Conservation (phyloP, 2,113 vertebrate genomes). For the Alosa alosa region DNA sequence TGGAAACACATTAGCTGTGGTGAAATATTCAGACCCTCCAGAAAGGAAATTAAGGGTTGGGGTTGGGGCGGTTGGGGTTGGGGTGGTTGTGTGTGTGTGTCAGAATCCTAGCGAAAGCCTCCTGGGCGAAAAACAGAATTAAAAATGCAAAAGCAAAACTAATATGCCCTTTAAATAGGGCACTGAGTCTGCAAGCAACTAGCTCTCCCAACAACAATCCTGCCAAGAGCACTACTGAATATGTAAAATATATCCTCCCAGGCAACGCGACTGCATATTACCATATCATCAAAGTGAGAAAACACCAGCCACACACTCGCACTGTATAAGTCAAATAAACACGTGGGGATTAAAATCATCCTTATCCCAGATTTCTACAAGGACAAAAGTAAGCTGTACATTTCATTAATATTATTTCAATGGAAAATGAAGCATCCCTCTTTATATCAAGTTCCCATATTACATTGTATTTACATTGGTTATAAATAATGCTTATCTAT, state of each 20-base stretch:
- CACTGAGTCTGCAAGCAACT: slow-evolving; percentile 49
- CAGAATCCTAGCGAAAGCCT: slow-evolving; percentile 56
- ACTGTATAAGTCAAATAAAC: not conserved
- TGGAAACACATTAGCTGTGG: slow-evolving; percentile 36
- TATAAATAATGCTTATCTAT: not conserved
- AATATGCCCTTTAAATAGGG: slow-evolving; percentile 66
- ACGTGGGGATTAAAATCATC: slow-evolving; percentile 6
- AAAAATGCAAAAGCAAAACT: slow-evolving; percentile 69
- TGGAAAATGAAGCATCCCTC: not conserved
- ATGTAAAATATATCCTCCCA: slow-evolving; percentile 47
- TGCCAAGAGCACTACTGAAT: slow-evolving; percentile 42
- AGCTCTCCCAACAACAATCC: slow-evolving; percentile 37
- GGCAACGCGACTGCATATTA: not conserved
- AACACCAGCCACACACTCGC: not conserved
- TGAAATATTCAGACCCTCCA: slow-evolving; percentile 56
- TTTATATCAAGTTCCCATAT: not conserved
- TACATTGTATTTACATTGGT: not conserved
- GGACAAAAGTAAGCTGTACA: slow-evolving; percentile 11
- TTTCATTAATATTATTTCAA: not conserved
- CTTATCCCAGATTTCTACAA: not conserved
- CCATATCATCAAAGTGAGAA: slow-evolving; percentile 21
- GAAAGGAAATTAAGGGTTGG: slow-evolving; percentile 39
- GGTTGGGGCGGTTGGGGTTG: slow-evolving; percentile 47
- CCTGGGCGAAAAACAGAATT: slow-evolving; percentile 56
- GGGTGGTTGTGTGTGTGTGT: slow-evolving; percentile 41